phyloP scores from a whole-genome alignment of 2,797 vertebrate genomes.

The Lerista edwardsae region DNA sequence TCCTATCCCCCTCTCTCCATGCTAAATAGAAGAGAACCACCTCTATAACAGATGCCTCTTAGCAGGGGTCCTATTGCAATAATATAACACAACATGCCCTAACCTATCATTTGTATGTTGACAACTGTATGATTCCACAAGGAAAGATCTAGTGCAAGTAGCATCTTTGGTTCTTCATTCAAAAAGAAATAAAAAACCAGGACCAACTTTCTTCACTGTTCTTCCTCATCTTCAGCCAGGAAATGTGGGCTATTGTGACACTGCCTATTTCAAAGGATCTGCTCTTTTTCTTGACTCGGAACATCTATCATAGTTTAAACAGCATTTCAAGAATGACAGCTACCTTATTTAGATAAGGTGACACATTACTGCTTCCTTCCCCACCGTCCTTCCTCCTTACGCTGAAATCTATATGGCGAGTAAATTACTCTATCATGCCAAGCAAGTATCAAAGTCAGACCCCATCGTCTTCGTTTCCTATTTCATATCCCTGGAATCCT shows the following conservation, averaged over 20 bases:
- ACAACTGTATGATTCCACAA: not conserved
- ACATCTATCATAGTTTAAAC: slow-evolving; percentile 78
- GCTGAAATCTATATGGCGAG: slow-evolving; percentile 70
- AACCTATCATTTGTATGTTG: not conserved
- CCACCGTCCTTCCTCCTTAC: slow-evolving; percentile 59
- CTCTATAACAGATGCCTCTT: no score
- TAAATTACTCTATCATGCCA: slow-evolving; percentile 79
- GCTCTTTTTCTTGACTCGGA: slow-evolving; percentile 66
- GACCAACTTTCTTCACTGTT: slow-evolving; percentile 41
- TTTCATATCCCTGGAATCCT: slow-evolving; percentile 75
- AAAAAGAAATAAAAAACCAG: slow-evolving; percentile 6
- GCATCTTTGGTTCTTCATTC: slow-evolving; percentile 22
- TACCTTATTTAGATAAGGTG: slow-evolving; percentile 80
- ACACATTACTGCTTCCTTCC: slow-evolving; percentile 72
- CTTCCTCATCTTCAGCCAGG: slow-evolving; percentile 38
- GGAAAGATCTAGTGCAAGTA: not conserved
- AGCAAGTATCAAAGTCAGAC: slow-evolving; percentile 78
- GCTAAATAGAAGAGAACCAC: no score
- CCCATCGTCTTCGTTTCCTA: slow-evolving; percentile 71
- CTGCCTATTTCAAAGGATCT: slow-evolving; percentile 57
- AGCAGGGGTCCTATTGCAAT: no score
- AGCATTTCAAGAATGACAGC: slow-evolving; percentile 77
- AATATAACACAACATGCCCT: not conserved
- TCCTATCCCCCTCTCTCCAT: no score
- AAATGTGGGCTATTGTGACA: slow-evolving; percentile 43